A percentile compares a stretch with the other conserved stretches of the same genome.
Conservation (phyloP, 2,113 vertebrate species). For the Paracanthobrama guichenoti region DNA sequence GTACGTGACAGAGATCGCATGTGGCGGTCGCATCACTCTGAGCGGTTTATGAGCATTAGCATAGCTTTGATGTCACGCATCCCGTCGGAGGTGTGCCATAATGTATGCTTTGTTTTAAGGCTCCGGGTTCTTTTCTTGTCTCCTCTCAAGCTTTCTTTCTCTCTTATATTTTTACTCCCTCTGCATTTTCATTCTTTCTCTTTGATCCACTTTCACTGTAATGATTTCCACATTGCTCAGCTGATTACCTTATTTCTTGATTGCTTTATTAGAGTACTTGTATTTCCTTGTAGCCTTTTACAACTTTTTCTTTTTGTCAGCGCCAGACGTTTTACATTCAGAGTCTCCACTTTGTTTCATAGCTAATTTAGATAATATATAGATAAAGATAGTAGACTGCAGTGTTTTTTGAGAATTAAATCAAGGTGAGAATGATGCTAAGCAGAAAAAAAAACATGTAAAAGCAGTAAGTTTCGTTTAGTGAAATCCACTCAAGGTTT, state of each 20-base stretch:
- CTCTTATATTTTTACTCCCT: neutral
- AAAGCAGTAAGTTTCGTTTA: neutral
- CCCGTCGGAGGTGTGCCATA: neutral
- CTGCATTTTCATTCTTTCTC: neutral
- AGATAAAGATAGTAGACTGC: neutral
- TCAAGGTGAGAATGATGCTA: neutral
- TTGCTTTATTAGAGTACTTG: slow-evolving; percentile 11
- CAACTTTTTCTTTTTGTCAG: neutral
- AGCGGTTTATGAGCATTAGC: slow-evolving; percentile 6
- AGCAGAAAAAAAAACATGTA: neutral
- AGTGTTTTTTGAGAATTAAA: neutral
- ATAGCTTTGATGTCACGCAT: slow-evolving; percentile 33
- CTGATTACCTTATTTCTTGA: neutral
- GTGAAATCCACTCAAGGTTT: slow-evolving; percentile 36
- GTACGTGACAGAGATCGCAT: neutral
- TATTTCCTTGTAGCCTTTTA: neutral
- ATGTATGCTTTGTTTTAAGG: slow-evolving; percentile 21
- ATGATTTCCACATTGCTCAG: neutral
- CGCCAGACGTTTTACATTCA: neutral
- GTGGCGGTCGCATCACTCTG: neutral
- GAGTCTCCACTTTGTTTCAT: neutral
- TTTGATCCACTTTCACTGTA: neutral
- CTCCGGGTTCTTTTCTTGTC: slow-evolving; percentile 1
- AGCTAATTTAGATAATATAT: neutral
- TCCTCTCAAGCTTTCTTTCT: neutral